Conservation (phyloP, 1,140 invertebrate genomes). For the Probaryconus sp. region DNA sequence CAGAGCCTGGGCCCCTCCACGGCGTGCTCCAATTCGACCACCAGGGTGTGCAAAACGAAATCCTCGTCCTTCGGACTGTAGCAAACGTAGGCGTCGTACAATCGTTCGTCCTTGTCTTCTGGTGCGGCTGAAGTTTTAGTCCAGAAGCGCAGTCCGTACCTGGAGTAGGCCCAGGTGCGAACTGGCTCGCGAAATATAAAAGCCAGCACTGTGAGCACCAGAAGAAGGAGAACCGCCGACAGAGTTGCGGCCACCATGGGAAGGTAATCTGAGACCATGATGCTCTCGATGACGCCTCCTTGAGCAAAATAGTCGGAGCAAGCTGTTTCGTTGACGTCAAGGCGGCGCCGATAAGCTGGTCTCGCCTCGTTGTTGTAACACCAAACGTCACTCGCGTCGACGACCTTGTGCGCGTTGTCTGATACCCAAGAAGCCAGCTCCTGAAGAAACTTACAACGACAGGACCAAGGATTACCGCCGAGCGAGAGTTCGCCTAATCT, state of each 20-base stretch:
- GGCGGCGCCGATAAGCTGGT: constrained; percentile 83
- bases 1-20: constrained; percentile 87
- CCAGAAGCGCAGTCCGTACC: constrained; percentile 90
- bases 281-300: constrained; percentile 88
- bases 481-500: constrained; percentile 85
- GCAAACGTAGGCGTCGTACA: constrained; percentile 95
- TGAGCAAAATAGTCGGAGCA: constrained; percentile 91
- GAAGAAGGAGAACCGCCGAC: constrained; percentile 85
- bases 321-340: constrained; percentile 89
- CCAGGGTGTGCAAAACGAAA: constrained; percentile 90
- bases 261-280: constrained; percentile 90
- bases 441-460: constrained; percentile 92
- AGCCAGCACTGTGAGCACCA: constrained; percentile 86
- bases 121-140: constrained; percentile 65
- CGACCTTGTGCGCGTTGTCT: constrained; percentile 88
- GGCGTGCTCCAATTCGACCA: constrained; percentile 89
- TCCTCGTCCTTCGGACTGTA: constrained; percentile 96
- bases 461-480: constrained; percentile 91
- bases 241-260: constrained; percentile 89
- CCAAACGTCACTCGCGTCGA: constrained; percentile 87
- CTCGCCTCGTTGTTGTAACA: constrained; percentile 88
- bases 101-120: constrained; percentile 87
- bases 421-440: constrained; percentile 90
- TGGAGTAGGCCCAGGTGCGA: constrained; percentile 91
- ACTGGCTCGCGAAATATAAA: constrained; percentile 91